Base-by-base conservation (phyloP, 1,140 invertebrate species). In the Caerostris extrusa region DNA sequence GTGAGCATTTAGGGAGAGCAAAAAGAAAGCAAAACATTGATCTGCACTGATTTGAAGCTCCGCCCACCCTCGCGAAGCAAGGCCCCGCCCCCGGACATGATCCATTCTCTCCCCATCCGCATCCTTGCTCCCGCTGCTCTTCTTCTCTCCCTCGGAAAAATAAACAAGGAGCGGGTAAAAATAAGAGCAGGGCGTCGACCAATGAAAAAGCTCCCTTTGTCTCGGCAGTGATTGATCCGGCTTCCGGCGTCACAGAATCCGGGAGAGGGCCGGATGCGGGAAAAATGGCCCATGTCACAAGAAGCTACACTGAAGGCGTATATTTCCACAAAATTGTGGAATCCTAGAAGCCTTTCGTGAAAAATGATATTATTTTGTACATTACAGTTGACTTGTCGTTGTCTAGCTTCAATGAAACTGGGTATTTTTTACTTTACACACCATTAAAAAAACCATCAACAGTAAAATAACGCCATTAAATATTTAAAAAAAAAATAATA, bases 151-250 rank as follows among this genome's bases (percentile, higher is more conserved):
- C 6, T 19, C 56, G 17, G 53, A 92, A 57, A 64, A 57, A 82
- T 57, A 91, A 82, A 82, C 67, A 69, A 56, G 3, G 56, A 60
- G 57, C 17, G 71, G 67, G 67, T 34, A 90, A 85, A 57, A 81
- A 91, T 64, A 92, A 92, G 34, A 61, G n/a, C 7, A 19, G 50
- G 3, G 77, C 12, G 5, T 14, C 90, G 77, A 67, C 90, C 90
- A 92, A 92, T 92, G 81, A 92, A 92, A 92, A 92, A 67, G 61
- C 81, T 58, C 56, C 77, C 67, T 85, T 92, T 61, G 77, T 56
- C 56, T 82, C 60, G 67, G 89, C 57, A 58, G 89, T 90, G 89
- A 90, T 90, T 90, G 89, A 90, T 90, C 89, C 69, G 55, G 7
- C 57, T 89, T 89, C 53, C 17, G 87, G 64, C 14, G 7, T 19